Conservation (phyloP, 2,888 invertebrate species). For the Cryptus armator region DNA sequence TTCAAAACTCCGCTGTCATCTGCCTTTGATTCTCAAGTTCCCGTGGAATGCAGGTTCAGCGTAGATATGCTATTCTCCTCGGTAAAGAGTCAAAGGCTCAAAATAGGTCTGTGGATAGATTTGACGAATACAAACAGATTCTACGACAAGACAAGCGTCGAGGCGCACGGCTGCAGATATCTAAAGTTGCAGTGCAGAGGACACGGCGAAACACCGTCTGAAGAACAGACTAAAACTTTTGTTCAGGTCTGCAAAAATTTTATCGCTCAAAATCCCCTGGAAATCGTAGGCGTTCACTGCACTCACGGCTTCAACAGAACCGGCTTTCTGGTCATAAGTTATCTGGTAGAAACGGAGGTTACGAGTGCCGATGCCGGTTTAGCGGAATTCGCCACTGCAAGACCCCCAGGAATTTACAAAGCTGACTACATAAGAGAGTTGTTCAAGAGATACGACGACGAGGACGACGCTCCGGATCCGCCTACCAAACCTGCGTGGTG, state of each 20-base stretch:
- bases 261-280: conserved; percentile 92
- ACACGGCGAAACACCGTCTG: conserved; percentile 96
- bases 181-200: conserved; percentile 96
- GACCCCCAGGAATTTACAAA: conserved; percentile 99
- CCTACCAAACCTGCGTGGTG: conserved; percentile 96
- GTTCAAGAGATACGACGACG: conserved; percentile 91
- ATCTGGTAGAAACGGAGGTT: conserved; percentile 93
- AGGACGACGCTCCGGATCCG: conserved; percentile 88
- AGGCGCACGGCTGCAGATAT: conserved; percentile 92
- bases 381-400: conserved; percentile 90
- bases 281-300: conserved; percentile 93
- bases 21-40: conserved; percentile 94
- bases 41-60: conserved; percentile 93
- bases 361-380: conserved; percentile 95
- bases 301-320: conserved; percentile 99
- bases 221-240: conserved; percentile 94
- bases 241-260: conserved; percentile 93
- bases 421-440: conserved; percentile 96
- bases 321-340: conserved; percentile 97
- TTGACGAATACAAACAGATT: conserved; percentile 97
- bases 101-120: conserved; percentile 98
- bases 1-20: conserved; percentile 97
- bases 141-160: conserved; percentile 94
- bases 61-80: conserved; percentile 95
- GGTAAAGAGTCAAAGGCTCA: conserved; percentile 92